phyloP scores from a whole-genome alignment of 2,113 vertebrate species.

The Panthera tigris region DNA sequence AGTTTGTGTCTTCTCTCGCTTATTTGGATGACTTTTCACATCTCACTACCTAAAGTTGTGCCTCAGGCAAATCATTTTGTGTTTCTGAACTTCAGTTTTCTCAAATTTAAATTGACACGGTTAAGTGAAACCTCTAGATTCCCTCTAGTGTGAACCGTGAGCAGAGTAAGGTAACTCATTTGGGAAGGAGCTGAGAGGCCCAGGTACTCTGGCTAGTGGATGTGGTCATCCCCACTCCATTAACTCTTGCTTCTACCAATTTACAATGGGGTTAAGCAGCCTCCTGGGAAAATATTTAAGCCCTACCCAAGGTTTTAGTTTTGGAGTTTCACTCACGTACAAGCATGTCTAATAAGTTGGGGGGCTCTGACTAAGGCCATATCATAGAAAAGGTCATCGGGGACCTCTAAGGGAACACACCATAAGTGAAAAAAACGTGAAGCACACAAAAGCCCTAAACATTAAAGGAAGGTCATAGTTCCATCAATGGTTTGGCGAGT shows the following conservation, averaged over 20 bases:
- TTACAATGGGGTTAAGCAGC: background rate
- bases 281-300: background rate
- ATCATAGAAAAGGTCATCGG: background rate
- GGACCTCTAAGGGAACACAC: background rate
- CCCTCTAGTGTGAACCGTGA: background rate
- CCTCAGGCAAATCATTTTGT: background rate
- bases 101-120: background rate
- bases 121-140: background rate
- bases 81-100: conserved; percentile 6
- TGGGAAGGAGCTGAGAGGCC: accelerated
- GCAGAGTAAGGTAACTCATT: background rate
- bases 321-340: background rate
- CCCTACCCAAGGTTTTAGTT: background rate
- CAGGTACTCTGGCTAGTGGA: background rate
- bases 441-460: background rate
- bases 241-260: background rate
- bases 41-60: conserved; percentile 34
- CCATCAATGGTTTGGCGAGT: background rate
- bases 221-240: background rate
- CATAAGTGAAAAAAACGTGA: background rate
- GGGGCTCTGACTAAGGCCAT: background rate
- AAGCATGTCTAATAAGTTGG: background rate
- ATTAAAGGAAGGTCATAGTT: background rate
- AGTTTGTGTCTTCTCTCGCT: background rate
- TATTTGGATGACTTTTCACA: conserved; percentile 40